Percentiles rank a stretch among this genome's conserved stretches.
Evolutionary conservation across 2,888 invertebrate genomes (phyloP).

Genomic region (Brenthis ino): DNA sequence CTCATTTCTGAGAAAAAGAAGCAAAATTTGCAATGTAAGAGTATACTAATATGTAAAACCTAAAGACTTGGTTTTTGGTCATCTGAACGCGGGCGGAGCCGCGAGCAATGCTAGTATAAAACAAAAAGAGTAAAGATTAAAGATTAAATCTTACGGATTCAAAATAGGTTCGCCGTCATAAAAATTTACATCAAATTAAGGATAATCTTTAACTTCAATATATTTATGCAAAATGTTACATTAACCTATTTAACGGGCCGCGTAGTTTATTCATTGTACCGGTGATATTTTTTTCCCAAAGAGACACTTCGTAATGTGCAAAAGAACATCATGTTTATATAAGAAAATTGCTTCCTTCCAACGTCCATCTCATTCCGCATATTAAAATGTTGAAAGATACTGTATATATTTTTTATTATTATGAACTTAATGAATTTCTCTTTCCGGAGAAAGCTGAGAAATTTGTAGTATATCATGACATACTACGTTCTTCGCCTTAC

Average conservation of each 20-base stretch:
- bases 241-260: conserved; percentile 10
- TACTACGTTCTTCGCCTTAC: too few relatives aligned
- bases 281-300: conserved; percentile 5
- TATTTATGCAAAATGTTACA: conserved; percentile 14
- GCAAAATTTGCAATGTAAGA: too few relatives aligned
- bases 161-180: not conserved
- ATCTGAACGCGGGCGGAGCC: too few relatives aligned
- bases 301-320: conserved; percentile 19
- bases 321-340: conserved; percentile 20
- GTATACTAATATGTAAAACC: too few relatives aligned
- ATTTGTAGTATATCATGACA: too few relatives aligned
- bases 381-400: conserved; percentile 17
- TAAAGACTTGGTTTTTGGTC: too few relatives aligned
- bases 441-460: too few relatives aligned
- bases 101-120: not conserved
- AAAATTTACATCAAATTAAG: not conserved
- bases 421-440: conserved; percentile 1
- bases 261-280: conserved; percentile 4
- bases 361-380: conserved; percentile 3
- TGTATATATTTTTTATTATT: not conserved
- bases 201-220: conserved; percentile 1
- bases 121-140: not conserved
- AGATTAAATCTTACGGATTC: not conserved
- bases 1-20: too few relatives aligned
- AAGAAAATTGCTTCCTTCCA: conserved; percentile 23